Evolutionary conservation across 2,113 vertebrate genomes (phyloP), one percentile per base, ranked within the genome.

Genomic region (Gavia stellata): DNA sequence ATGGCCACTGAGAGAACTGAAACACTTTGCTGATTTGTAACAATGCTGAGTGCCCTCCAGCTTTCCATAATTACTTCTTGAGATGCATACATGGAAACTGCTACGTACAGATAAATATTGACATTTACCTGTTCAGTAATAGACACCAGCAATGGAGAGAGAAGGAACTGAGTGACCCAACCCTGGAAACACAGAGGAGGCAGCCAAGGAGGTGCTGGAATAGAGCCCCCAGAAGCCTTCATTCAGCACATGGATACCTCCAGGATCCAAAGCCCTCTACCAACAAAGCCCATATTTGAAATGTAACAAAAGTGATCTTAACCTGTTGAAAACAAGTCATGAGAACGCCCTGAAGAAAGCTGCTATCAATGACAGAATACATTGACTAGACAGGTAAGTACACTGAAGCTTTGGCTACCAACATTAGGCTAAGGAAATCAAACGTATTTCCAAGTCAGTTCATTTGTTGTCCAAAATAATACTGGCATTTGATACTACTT

Each of bases 401-500:
- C 15, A 3, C 25, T 47, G 12, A 58, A 94, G 70, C 38, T 74
- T 12, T 16, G n/a, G 33, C 50, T 74, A 38, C 45, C 49, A 67
- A 40, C 34, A 44, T 63, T 3, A 72, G 29, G 44, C 74, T 86
- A 68, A 28, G 21, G 29, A 92, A 86, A 74, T 3, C 2, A 1
- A 84, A 44, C 0, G 0, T 33, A 42, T 28, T 45, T 44, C 34
- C 15, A 49, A 61, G 36, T 29, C 45, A 38, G 42, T 34, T 73
- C 23, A 45, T 28, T n/a, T 73, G 65, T n/a, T 31, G n/a, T 50
- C 65, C 25, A 68, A 66, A 91, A 70, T 49, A 68, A 28, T 55
- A 50, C 34, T 36, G 34, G 9, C 20, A 74, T 53, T 90, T 71
- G n/a, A 45, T 52, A 55, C 15, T 47, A 29, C 26, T 71, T 40